These are phyloP conservation scores for Lithosia quadra DNA, from an alignment of 2,888 invertebrate species.

Conservation along the genomic window DNA sequence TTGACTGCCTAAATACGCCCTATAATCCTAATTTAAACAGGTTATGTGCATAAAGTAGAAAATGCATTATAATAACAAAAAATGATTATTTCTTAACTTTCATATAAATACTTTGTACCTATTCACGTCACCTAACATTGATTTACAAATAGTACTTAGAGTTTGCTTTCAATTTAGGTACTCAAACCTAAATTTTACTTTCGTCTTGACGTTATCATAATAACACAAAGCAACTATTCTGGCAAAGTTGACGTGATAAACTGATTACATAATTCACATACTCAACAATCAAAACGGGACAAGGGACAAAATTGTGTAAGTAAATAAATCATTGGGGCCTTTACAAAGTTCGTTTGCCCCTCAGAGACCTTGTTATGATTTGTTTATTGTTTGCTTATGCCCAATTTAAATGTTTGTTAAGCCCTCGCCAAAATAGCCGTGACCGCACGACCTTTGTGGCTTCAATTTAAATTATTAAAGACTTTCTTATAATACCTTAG, in stretches of 20 bases:
- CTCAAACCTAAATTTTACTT: too few relatives aligned
- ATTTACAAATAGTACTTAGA: too few relatives aligned
- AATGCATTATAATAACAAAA: too few relatives aligned
- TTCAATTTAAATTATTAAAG: slow-evolving; percentile 45
- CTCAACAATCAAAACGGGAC: slow-evolving; percentile 50
- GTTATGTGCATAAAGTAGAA: too few relatives aligned
- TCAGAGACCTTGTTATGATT: slow-evolving; percentile 75
- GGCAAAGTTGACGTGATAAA: slow-evolving; percentile 1
- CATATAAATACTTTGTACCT: too few relatives aligned
- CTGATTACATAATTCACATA: slow-evolving; percentile 26
- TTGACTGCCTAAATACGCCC: too few relatives aligned
- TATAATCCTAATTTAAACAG: too few relatives aligned
- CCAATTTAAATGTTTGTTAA: slow-evolving; percentile 77
- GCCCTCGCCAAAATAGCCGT: slow-evolving; percentile 51
- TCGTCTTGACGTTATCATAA: not conserved
- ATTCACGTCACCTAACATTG: too few relatives aligned
- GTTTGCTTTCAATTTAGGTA: too few relatives aligned
- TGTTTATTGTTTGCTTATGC: slow-evolving; percentile 73
- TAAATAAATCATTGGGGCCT: slow-evolving; percentile 64
- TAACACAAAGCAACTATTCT: not conserved
- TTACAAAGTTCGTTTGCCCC: slow-evolving; percentile 67
- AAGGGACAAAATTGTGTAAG: slow-evolving; percentile 60
- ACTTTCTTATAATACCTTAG: slow-evolving; percentile 31
- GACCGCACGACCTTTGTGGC: slow-evolving; percentile 42
- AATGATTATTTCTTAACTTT: too few relatives aligned